Conservation (phyloP, 2,888 invertebrate genomes). For the Dorcus hopei region DNA sequence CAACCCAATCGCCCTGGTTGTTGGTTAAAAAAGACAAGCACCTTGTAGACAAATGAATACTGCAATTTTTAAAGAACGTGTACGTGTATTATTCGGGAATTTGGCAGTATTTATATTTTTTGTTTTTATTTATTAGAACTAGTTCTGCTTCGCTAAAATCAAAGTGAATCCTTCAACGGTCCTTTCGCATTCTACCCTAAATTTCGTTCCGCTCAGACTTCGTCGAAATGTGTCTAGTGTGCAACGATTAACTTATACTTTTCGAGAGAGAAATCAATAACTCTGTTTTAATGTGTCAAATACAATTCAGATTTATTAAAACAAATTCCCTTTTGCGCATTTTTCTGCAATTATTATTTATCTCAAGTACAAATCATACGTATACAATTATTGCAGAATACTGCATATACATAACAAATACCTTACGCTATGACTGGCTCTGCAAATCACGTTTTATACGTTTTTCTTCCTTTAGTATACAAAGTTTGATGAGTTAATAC, state of each 20-base stretch:
- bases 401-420: conserved; percentile 22
- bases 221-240: no score
- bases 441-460: not conserved
- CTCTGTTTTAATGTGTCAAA: no score
- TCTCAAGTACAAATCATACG: conserved; percentile 10
- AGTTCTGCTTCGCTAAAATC: not conserved
- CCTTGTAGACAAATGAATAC: conserved; percentile 19
- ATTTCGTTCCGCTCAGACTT: no score
- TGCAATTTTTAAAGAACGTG: conserved; percentile 11
- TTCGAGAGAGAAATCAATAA: no score
- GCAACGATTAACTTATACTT: no score
- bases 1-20: conserved; percentile 14
- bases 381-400: conserved; percentile 22
- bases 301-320: no score
- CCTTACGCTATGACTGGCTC: conserved; percentile 6
- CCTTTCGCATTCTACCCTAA: no score
- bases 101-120: conserved; percentile 19
- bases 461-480: no score
- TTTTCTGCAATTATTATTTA: no score
- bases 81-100: conserved; percentile 3
- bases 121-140: conserved; percentile 1
- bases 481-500: no score
- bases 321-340: no score
- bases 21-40: conserved; percentile 15
- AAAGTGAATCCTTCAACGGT: no score